These are phyloP conservation scores for Bembecia ichneumoniformis DNA, from an alignment of 2,888 invertebrate species.

Conservation along the genomic window DNA sequence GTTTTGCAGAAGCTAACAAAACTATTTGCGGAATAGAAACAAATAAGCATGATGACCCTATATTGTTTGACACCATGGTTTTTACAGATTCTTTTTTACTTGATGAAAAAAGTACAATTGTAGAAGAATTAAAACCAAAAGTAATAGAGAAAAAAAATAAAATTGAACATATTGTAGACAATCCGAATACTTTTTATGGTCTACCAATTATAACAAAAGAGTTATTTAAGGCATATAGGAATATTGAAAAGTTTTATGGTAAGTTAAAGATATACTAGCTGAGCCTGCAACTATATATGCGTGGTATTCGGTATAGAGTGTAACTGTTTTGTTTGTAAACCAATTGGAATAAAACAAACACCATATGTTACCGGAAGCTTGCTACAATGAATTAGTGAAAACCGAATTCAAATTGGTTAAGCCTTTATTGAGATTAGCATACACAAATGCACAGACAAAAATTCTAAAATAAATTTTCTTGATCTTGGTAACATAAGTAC, in stretches of 20 bases:
- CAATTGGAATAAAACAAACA: too few species aligned
- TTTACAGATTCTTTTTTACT: conserved; percentile 47
- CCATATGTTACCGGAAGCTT: too few species aligned
- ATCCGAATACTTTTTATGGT: conserved; percentile 77
- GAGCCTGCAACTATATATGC: not conserved
- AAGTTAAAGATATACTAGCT: conserved; percentile 22
- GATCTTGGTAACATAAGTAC: too few species aligned
- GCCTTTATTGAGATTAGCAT: too few species aligned
- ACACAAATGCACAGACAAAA: too few species aligned
- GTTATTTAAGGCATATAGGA: conserved; percentile 81
- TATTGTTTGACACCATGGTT: conserved; percentile 40
- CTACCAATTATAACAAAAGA: conserved; percentile 79
- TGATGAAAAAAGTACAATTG: conserved; percentile 41
- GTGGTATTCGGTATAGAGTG: too few species aligned
- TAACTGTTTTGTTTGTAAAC: too few species aligned
- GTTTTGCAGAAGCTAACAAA: conserved; percentile 66
- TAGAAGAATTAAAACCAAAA: conserved; percentile 15
- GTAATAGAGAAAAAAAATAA: conserved; percentile 12
- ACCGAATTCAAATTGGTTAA: too few species aligned
- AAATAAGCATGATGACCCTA: conserved; percentile 25
- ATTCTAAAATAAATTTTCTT: too few species aligned
- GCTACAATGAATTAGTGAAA: too few species aligned
- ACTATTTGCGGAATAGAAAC: conserved; percentile 56
- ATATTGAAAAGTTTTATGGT: conserved; percentile 89
- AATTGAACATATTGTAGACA: conserved; percentile 6